Evolutionary conservation across 2,113 vertebrate species (phyloP), one percentile per base, ranked within the genome.

Genomic region (Hippocampus mohnikei): DNA sequence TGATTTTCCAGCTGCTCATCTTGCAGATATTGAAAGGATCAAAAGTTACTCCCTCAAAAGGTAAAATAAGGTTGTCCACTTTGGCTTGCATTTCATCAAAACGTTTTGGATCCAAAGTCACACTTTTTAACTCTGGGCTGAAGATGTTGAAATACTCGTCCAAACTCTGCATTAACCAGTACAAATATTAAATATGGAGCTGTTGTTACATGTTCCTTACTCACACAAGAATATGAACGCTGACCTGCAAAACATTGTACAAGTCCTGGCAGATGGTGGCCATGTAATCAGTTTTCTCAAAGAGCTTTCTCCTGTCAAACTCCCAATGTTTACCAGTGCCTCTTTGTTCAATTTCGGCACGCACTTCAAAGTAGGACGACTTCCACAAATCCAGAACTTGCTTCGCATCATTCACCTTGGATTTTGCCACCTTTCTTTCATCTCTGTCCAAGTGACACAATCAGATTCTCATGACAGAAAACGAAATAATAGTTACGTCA

Each of bases 241-340:
- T 69, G 23, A 98, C 97, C 95, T 97, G 94, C 63, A 99, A 81
- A 69, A 96, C 23, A 52, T 89, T 78, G 66, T 80, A 81, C 0
- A 98, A 87, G 71, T 98, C 95, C 75, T 96, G 95, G 71, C 96
- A 99, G 82, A 98, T 80, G 5, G 82, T 76, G 65, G 94, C 84
- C 93, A 98, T 96, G 77, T 96, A 94, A 72, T 98, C 96, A 0
- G 94, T 96, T 81, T 91, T 93, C 83, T 95, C 94, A 84, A 99
- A 99, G 33, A 99, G 90, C 72, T 84, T 91, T 59, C 94, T 95
- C 2, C 85, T 88, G n/a, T 98, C 95, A 77, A 99, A 99, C 78
- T 99, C 96, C 97, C 97, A 99, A 8, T 91, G 93, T 0, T 90
- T 73, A 12, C 92, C 90, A 48, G 91, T 85, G 73, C 90, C 93